Percentiles rank a stretch among this genome's conserved stretches.
Conservation (phyloP, 2,888 invertebrate species). For the Ectemnius cavifrons region DNA sequence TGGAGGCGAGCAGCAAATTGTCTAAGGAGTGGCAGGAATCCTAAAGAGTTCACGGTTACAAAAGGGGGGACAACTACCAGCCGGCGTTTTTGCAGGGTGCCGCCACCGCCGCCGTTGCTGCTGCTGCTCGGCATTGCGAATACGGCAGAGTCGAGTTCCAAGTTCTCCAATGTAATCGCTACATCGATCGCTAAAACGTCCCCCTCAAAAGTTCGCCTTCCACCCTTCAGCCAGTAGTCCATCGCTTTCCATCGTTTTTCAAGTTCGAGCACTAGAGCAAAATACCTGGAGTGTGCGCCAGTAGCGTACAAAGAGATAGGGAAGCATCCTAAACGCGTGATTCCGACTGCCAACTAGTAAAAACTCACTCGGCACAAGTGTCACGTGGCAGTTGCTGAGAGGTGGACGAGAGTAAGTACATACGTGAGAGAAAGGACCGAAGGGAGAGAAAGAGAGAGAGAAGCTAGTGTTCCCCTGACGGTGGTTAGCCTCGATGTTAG, state of each 20-base stretch:
- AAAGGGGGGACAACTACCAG: neutral
- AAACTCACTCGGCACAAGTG: constrained; percentile 31
- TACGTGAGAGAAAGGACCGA: neutral
- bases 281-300: too few relatives aligned
- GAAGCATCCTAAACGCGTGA: too few relatives aligned
- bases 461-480: neutral
- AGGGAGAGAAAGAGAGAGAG: neutral
- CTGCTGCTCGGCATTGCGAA: too few relatives aligned
- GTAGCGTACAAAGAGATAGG: too few relatives aligned
- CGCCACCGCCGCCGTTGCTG: too few relatives aligned
- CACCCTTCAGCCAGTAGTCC: too few relatives aligned
- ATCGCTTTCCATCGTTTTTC: too few relatives aligned
- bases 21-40: constrained; percentile 62
- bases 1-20: constrained; percentile 63
- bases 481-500: constrained; percentile 59
- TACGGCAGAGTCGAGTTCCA: too few relatives aligned
- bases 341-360: constrained; percentile 3
- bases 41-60: constrained; percentile 52
- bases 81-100: too few relatives aligned
- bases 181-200: constrained; percentile 3
- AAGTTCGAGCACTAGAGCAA: too few relatives aligned
- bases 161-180: neutral
- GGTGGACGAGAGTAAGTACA: constrained; percentile 11
- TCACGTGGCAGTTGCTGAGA: constrained; percentile 11
- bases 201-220: neutral